Evolutionary conservation across 2,797 vertebrate genomes (phyloP).

Genomic region (Sternotherus odoratus): DNA sequence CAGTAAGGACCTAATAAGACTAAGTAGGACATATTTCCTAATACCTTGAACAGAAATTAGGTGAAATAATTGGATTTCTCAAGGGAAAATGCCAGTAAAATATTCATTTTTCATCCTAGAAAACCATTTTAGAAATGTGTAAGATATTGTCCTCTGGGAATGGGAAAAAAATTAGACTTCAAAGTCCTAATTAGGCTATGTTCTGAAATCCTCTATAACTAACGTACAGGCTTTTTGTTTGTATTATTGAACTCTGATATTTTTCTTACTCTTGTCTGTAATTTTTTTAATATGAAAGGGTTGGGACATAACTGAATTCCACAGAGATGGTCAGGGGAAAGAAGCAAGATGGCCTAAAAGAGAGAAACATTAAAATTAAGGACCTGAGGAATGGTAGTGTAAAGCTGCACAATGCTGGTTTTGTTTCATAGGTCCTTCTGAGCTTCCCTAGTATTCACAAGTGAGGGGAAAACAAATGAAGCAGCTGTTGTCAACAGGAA

Average conservation of each 20-base stretch:
- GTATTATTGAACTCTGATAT: neutral
- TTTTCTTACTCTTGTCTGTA: neutral
- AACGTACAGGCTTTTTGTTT: neutral
- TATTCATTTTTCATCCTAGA: neutral
- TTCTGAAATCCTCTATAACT: neutral
- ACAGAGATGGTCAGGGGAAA: neutral
- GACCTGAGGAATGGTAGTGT: no score
- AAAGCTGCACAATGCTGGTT: fast-evolving
- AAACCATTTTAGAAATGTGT: neutral
- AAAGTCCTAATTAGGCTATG: neutral
- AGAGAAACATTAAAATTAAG: neutral
- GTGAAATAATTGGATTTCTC: neutral
- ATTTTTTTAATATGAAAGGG: neutral
- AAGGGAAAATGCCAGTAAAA: neutral
- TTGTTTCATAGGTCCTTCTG: neutral
- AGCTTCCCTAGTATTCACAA: neutral
- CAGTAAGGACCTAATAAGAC: neutral
- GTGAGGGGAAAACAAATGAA: neutral
- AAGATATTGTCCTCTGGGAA: neutral
- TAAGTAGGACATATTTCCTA: neutral
- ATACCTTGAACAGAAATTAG: no score
- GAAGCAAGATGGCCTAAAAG: fast-evolving
- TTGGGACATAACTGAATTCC: neutral
- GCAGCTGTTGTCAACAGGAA: slow-evolving; percentile 7
- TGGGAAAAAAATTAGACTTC: neutral